Percentiles rank a stretch among this genome's conserved stretches.
These are phyloP conservation scores for Microtus oregoni DNA, from an alignment of 2,113 vertebrate species.

Conservation along the genomic window DNA sequence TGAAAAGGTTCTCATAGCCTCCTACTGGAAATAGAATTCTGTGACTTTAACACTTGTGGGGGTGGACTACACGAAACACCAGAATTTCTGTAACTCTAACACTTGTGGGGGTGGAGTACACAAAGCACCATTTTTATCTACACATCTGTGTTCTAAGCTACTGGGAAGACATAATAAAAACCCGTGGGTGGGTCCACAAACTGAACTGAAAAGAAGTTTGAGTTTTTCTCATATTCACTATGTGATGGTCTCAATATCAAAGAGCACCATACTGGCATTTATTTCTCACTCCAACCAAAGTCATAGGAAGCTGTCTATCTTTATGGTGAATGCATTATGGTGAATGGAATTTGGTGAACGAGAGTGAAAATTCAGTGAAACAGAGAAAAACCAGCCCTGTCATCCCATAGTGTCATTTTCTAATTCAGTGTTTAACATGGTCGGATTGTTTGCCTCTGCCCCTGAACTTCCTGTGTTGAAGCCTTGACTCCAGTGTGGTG, in stretches of 20 bases:
- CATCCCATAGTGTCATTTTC: not conserved
- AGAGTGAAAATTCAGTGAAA: not conserved
- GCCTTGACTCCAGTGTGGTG: not conserved
- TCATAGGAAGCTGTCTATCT: not conserved
- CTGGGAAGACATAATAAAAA: conserved; percentile 46
- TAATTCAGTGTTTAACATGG: not conserved
- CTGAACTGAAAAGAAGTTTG: conserved; percentile 44
- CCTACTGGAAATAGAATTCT: conserved; percentile 74
- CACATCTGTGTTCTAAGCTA: conserved; percentile 20
- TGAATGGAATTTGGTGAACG: conserved; percentile 4
- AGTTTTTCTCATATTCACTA: conserved; percentile 19
- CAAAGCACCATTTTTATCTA: conserved; percentile 67
- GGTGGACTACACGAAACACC: conserved; percentile 76
- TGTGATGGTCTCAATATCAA: not conserved
- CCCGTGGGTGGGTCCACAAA: not conserved
- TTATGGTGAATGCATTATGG: not conserved
- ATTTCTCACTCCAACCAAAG: not conserved
- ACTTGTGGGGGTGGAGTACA: conserved; percentile 61
- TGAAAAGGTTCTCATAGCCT: conserved; percentile 71
- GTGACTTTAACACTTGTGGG: conserved; percentile 67
- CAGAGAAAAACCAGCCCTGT: not conserved
- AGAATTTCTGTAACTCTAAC: conserved; percentile 75
- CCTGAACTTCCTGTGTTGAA: not conserved
- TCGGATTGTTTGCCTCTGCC: not conserved
- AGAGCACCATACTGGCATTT: not conserved